Evolutionary conservation across 2,113 vertebrate species (phyloP), one percentile per base, ranked within the genome.

Genomic region (Saccopteryx bilineata): DNA sequence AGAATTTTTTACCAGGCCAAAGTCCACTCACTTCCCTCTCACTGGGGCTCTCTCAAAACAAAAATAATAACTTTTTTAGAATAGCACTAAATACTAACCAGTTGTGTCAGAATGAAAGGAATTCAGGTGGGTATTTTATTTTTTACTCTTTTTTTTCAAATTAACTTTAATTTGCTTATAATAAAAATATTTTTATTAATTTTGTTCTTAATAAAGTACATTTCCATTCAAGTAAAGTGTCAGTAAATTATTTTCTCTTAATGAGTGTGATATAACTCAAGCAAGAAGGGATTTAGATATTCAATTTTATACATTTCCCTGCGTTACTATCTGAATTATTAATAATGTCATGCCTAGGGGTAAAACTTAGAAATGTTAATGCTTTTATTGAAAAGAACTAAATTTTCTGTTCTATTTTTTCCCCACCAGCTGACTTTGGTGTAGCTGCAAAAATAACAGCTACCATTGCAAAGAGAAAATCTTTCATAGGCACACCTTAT

Each of bases 361-460:
- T 87, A 18, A 85, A 87, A 63, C n/a, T 87, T 79, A 65, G 89
- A 86, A 80, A 63, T 92, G 5, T 39, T 76, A 14, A 0, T 54
- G 3, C 60, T 85, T 97, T 63, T n/a, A 78, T 76, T 87, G 56
- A 71, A 74, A 95, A 71, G 17, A 9, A 74, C 19, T 52, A 87
- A 96, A 48, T 84, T 95, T 93, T 95, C 18, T 72, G 18, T 61
- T 68, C 8, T 31, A 31, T 92, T 96, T 89, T 97, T 97, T 91
- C 56, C 48, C 79, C 95, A 96, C 31, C 98, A 99, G 99, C 99
- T 96, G 99, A 99, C 97, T 99, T 99, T 68, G 99, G 99, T 94
- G 99, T 99, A 8, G 99, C 99, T 81, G 99, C 99, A 98, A 99
- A 99, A 99, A 99, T 99, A 98, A 99, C 99, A 81, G 99, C 99